phyloP scores from a whole-genome alignment of 1,140 invertebrate species.

The Drosophila nigrodunni region DNA sequence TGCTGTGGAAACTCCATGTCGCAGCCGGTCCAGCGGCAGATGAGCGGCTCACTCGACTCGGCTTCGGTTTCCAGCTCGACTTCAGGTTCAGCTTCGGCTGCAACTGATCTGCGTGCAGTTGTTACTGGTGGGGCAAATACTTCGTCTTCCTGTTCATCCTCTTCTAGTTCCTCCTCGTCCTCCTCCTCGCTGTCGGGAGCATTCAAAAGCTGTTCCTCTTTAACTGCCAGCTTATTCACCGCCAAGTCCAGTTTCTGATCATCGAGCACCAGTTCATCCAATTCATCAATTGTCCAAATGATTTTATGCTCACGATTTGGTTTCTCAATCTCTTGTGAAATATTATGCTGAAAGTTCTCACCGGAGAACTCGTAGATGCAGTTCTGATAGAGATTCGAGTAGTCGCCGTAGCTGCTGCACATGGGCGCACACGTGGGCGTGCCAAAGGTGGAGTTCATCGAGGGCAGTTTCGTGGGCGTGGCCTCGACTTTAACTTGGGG shows the following conservation, averaged over 20 bases:
- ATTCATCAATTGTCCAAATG: conserved; percentile 81
- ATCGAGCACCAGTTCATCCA: conserved; percentile 70
- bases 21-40: conserved; percentile 95
- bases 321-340: conserved; percentile 65
- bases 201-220: conserved; percentile 10
- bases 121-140: conserved; percentile 49
- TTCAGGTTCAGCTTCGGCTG: conserved; percentile 33
- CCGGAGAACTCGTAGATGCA: conserved; percentile 46
- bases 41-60: conserved; percentile 66
- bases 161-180: conserved; percentile 21
- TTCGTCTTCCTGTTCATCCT: conserved; percentile 52
- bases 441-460: conserved; percentile 81
- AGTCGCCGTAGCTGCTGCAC: conserved; percentile 62
- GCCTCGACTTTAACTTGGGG: conserved; percentile 46
- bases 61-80: conserved; percentile 34
- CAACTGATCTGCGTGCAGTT: conserved; percentile 13
- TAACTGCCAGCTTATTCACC: neutral
- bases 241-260: conserved; percentile 21
- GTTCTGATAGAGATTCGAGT: conserved; percentile 61
- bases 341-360: conserved; percentile 73
- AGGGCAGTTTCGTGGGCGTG: conserved; percentile 64
- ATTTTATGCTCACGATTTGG: conserved; percentile 79
- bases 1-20: conserved; percentile 91
- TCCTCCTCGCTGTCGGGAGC: conserved; percentile 37
- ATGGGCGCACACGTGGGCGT: conserved; percentile 75